Percentiles rank a stretch among this genome's conserved stretches.
These are phyloP conservation scores for Tadarida brasiliensis DNA, from an alignment of 2,797 vertebrate genomes.

Conservation along the genomic window DNA sequence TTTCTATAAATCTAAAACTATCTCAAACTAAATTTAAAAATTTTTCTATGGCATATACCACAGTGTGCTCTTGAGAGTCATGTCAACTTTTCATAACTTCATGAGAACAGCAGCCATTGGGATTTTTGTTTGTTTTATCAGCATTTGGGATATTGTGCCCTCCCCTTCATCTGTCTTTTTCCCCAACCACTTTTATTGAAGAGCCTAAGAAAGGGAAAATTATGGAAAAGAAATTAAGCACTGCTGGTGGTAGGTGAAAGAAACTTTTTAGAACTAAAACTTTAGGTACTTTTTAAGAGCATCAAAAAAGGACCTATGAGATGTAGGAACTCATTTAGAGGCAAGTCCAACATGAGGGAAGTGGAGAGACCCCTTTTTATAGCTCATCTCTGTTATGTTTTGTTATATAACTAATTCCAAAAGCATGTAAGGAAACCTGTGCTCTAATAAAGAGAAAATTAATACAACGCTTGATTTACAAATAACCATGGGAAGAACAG, in stretches of 20 bases:
- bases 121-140: not conserved
- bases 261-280: not conserved
- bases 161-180: not conserved
- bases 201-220: not conserved
- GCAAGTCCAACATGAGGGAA: not conserved
- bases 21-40: not conserved
- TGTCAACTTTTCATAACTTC: not conserved
- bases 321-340: not conserved
- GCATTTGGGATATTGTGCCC: not conserved
- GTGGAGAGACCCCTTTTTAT: not conserved
- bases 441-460: constrained; percentile 4
- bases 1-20: not conserved
- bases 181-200: not conserved
- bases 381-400: not conserved
- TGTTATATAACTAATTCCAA: not conserved
- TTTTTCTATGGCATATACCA: not conserved
- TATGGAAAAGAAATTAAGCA: not conserved
- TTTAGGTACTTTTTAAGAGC: not conserved
- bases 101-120: not conserved
- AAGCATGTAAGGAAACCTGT: not conserved
- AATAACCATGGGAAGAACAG: not conserved
- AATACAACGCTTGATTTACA: constrained; percentile 34
- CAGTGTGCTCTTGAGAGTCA: not conserved
- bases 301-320: not conserved
- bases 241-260: not conserved